A percentile compares a stretch with the other conserved stretches of the same genome.
Conservation (phyloP, 2,797 vertebrate species). For the Fistularia commersonii region DNA sequence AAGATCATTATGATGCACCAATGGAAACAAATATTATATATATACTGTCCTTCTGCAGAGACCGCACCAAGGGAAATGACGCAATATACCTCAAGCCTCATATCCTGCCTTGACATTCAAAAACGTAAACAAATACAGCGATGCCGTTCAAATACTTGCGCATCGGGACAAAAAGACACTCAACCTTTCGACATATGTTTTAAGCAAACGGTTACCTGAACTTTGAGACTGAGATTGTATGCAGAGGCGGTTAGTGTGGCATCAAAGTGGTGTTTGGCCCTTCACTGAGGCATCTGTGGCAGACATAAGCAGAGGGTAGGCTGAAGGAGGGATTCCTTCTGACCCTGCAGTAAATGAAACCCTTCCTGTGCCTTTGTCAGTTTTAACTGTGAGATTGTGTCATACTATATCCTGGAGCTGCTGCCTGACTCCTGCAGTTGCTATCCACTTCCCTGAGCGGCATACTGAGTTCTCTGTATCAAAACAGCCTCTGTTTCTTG, state of each 20-base stretch:
- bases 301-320: conserved; percentile 17
- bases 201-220: too few relatives aligned
- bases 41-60: too few relatives aligned
- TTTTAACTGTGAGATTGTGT: conserved; percentile 67
- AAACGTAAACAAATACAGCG: too few relatives aligned
- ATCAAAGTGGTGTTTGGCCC: conserved; percentile 25
- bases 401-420: conserved; percentile 34
- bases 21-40: too few relatives aligned
- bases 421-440: conserved; percentile 49
- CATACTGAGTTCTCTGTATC: conserved; percentile 52
- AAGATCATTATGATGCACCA: too few relatives aligned
- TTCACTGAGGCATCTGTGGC: conserved; percentile 29
- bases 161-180: too few relatives aligned
- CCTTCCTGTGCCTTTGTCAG: conserved; percentile 72
- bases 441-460: conserved; percentile 52
- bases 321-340: conserved; percentile 52
- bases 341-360: conserved; percentile 74
- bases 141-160: too few relatives aligned
- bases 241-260: conserved; percentile 24
- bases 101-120: too few relatives aligned
- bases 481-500: conserved; percentile 45
- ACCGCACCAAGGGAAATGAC: too few relatives aligned
- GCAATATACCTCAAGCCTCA: too few relatives aligned
- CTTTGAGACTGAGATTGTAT: not conserved
- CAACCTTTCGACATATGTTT: too few relatives aligned